These are phyloP conservation scores for Paramisgurnus dabryanus DNA, from an alignment of 2,113 vertebrate species.

Conservation along the genomic window DNA sequence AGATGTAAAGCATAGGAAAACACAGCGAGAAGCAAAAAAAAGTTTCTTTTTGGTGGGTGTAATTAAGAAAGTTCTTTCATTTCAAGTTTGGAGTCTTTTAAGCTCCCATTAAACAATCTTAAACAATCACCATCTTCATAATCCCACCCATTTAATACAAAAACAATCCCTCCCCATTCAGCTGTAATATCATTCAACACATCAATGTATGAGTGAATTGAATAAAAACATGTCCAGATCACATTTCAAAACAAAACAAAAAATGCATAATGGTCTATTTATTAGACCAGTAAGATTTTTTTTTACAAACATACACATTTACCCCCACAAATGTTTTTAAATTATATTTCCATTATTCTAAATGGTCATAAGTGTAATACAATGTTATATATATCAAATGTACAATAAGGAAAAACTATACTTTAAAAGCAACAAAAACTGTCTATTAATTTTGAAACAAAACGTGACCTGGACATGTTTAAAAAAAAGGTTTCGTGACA, in stretches of 20 bases:
- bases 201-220: not conserved
- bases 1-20: constrained; percentile 47
- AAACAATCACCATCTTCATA: not conserved
- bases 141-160: not conserved
- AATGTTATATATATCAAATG: too few species aligned
- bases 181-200: not conserved
- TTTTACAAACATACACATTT: too few species aligned
- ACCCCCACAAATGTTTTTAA: too few species aligned
- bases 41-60: constrained; percentile 50
- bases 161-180: constrained; percentile 27
- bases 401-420: too few species aligned
- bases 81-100: constrained; percentile 22
- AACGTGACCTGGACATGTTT: not conserved
- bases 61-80: constrained; percentile 36
- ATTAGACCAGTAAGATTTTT: too few species aligned
- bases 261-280: not conserved
- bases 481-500: not conserved
- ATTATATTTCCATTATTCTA: too few species aligned
- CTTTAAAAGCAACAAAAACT: too few species aligned
- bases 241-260: not conserved
- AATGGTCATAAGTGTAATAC: too few species aligned
- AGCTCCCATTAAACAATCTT: not conserved
- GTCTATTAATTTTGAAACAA: not conserved
- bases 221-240: not conserved
- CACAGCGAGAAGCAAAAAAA: constrained; percentile 51